Percentiles rank a stretch among this genome's conserved stretches.
Conservation (phyloP, 2,113 vertebrate genomes). For the Anthoscopus minutus region DNA sequence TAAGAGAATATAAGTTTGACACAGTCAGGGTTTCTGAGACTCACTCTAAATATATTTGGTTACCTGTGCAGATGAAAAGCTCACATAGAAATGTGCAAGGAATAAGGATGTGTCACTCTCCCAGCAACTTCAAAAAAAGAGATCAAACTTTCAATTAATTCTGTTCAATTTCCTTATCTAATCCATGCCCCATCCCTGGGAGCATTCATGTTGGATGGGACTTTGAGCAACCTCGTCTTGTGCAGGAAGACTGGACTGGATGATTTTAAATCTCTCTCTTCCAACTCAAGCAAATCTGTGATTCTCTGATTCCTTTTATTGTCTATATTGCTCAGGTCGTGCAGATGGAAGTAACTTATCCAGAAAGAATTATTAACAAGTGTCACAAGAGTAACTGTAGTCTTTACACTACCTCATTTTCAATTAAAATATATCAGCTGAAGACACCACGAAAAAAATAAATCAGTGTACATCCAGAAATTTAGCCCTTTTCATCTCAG, state of each 20-base stretch:
- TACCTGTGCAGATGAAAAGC: not conserved
- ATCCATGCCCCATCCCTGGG: not conserved
- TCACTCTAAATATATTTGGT: not conserved
- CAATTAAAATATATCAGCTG: not conserved
- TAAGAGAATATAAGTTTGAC: too few relatives aligned
- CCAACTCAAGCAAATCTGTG: not conserved
- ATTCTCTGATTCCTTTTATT: not conserved
- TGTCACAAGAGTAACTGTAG: not conserved
- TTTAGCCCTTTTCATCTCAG: not conserved
- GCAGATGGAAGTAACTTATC: not conserved
- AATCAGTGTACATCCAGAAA: not conserved
- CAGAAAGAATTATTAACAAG: not conserved
- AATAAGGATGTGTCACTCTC: not conserved
- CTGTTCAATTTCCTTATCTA: not conserved
- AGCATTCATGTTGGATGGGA: not conserved
- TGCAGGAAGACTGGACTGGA: not conserved
- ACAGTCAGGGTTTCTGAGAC: not conserved
- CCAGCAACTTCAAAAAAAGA: not conserved
- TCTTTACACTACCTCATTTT: not conserved
- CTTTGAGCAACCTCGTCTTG: not conserved
- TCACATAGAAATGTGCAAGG: not conserved
- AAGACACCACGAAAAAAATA: not conserved
- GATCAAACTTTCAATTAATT: not conserved
- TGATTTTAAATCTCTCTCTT: not conserved
- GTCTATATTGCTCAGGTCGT: not conserved